A percentile compares a stretch with the other conserved stretches of the same genome.
Evolutionary conservation across 2,797 vertebrate genomes (phyloP).

Genomic region (Tympanoctomys barrerae): DNA sequence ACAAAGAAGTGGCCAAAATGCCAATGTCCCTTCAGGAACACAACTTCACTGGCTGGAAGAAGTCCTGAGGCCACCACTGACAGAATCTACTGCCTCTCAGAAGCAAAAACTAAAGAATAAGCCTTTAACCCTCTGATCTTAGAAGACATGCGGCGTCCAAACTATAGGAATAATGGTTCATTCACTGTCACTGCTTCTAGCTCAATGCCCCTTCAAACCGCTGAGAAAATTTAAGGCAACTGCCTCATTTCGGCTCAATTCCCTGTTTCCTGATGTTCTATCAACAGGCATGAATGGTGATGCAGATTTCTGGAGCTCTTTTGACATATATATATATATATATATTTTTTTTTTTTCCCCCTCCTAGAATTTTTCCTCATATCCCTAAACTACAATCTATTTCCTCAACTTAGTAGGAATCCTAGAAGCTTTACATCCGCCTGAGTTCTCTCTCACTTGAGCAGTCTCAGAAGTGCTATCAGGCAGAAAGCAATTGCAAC

Average conservation of each 20-base stretch:
- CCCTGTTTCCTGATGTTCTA: not conserved
- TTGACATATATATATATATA: too few relatives aligned
- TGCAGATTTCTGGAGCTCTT: not conserved
- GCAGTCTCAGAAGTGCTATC: not conserved
- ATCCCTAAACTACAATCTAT: not conserved
- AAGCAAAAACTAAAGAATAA: not conserved
- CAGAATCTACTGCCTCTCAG: not conserved
- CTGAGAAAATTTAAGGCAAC: not conserved
- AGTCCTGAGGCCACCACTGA: not conserved
- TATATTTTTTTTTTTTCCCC: not conserved
- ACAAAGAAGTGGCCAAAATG: not conserved
- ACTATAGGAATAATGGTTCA: not conserved
- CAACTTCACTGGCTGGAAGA: not conserved
- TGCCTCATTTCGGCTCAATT: not conserved
- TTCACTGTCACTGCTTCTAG: not conserved
- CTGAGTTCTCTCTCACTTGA: not conserved
- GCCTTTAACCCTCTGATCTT: not conserved
- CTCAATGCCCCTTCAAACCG: not conserved
- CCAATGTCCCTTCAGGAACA: not conserved
- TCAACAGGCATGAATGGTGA: not conserved
- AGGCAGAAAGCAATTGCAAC: not conserved
- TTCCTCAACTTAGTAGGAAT: not conserved
- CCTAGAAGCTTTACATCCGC: not conserved
- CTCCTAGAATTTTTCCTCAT: not conserved
- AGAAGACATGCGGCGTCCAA: not conserved